phyloP scores from a whole-genome alignment of 2,113 vertebrate genomes.

The Alouatta palliata region DNA sequence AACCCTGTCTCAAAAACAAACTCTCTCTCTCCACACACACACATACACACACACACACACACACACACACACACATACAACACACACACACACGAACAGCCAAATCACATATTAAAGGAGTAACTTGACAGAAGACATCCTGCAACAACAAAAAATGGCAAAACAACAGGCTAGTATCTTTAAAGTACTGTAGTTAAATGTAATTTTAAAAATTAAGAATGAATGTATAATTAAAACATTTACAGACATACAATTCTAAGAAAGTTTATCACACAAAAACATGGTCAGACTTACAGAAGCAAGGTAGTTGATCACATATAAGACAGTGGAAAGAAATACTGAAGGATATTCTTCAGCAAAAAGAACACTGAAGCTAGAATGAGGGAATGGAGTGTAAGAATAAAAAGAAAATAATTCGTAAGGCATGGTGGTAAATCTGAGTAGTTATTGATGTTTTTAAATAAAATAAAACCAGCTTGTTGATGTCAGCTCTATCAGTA shows the following conservation, averaged over 20 bases:
- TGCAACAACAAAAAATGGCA: not conserved
- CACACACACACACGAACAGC: not conserved
- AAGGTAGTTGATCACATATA: not conserved
- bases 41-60: too few relatives aligned
- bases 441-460: not conserved
- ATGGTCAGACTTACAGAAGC: not conserved
- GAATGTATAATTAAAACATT: not conserved
- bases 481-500: not conserved
- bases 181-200: not conserved
- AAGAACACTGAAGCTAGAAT: not conserved
- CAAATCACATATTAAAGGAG: not conserved
- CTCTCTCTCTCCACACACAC: too few relatives aligned
- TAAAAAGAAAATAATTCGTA: not conserved
- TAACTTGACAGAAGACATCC: not conserved
- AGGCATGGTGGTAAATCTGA: not conserved
- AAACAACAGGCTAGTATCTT: not conserved
- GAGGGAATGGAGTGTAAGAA: not conserved
- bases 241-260: not conserved
- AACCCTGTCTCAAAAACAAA: too few relatives aligned
- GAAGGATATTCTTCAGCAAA: not conserved
- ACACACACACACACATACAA: too few relatives aligned
- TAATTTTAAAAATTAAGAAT: slow-evolving; percentile 25
- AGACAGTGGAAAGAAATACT: not conserved
- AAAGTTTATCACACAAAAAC: not conserved
- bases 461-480: not conserved